Percentiles rank a stretch among this genome's conserved stretches.
phyloP scores from a whole-genome alignment of 2,113 vertebrate genomes.

The Ptyas mucosa region DNA sequence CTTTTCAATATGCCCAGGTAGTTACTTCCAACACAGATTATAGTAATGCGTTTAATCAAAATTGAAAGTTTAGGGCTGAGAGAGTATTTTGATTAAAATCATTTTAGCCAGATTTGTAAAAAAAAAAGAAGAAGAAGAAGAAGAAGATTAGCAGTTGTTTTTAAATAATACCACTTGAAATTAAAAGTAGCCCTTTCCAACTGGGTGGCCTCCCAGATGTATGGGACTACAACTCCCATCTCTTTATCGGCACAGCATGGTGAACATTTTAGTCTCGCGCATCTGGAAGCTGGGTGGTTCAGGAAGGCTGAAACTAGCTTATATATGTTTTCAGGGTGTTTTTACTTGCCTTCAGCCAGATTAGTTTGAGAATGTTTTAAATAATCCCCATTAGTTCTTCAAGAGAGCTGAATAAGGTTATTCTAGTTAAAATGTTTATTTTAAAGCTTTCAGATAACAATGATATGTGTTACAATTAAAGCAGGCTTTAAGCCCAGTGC shows the following conservation, averaged over 20 bases:
- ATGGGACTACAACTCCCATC: neutral
- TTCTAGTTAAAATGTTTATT: neutral
- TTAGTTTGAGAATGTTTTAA: neutral
- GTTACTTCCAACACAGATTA: neutral
- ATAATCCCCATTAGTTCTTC: neutral
- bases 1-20: neutral
- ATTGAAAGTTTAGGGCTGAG: neutral
- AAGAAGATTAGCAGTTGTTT: neutral
- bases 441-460: neutral
- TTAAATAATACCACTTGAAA: neutral
- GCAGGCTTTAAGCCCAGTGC: neutral
- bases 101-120: neutral
- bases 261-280: neutral
- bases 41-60: neutral
- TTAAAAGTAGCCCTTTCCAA: neutral
- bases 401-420: neutral
- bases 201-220: neutral
- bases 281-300: neutral
- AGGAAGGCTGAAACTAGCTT: neutral
- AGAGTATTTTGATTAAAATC: neutral
- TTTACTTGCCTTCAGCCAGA: neutral
- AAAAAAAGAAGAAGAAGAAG: too few species aligned
- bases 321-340: neutral
- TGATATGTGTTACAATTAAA: neutral
- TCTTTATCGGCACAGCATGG: neutral